Conservation (phyloP, 2,113 vertebrate species). For the Catharus fuscescens region DNA sequence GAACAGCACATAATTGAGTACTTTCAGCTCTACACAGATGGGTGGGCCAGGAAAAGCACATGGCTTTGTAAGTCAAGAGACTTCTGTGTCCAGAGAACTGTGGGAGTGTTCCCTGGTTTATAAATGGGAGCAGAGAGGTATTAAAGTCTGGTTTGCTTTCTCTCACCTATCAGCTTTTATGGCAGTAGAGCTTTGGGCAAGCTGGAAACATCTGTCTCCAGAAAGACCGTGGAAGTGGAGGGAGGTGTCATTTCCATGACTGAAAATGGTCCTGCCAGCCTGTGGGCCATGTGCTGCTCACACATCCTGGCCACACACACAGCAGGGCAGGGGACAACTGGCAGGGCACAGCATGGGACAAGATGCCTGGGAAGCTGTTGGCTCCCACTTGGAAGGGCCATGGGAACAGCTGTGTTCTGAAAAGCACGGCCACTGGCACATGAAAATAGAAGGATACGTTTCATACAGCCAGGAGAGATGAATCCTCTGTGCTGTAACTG, state of each 20-base stretch:
- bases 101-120: background rate
- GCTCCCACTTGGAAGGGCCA: background rate
- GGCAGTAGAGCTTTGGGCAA: background rate
- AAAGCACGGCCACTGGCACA: background rate
- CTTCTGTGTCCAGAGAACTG: background rate
- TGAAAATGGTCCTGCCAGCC: background rate
- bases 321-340: fast-evolving
- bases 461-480: background rate
- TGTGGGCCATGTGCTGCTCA: background rate
- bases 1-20: background rate
- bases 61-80: background rate
- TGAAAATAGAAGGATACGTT: background rate
- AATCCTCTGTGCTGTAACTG: background rate
- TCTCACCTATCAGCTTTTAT: background rate
- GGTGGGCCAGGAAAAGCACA: background rate
- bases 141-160: background rate
- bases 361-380: background rate
- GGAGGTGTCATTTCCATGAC: background rate
- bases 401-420: background rate
- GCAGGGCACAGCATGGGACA: background rate
- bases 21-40: background rate
- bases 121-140: background rate
- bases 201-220: background rate
- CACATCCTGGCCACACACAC: background rate
- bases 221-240: background rate